These are phyloP conservation scores for Alentia gelatinosa DNA, from an alignment of 2,888 invertebrate species.

Conservation along the genomic window DNA sequence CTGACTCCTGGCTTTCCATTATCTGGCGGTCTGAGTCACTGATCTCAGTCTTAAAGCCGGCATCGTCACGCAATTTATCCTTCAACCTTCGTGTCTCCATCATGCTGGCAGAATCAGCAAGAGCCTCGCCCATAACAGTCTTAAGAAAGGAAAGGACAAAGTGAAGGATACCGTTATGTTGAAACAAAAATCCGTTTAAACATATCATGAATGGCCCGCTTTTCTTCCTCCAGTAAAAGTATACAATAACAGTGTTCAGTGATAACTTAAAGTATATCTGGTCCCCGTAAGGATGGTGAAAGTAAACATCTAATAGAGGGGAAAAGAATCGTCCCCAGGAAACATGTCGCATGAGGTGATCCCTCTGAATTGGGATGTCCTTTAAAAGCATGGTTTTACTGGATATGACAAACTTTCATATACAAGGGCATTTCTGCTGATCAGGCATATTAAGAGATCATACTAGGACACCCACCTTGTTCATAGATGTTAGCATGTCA, in stretches of 20 bases:
- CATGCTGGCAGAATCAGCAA: not conserved
- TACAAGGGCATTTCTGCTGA: too few relatives aligned
- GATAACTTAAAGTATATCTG: too few relatives aligned
- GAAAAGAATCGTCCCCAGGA: too few relatives aligned
- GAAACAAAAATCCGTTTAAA: not conserved
- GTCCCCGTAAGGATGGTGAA: too few relatives aligned
- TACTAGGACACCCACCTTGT: constrained; percentile 24
- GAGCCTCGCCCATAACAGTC: not conserved
- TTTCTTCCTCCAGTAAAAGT: too few relatives aligned
- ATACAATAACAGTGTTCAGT: too few relatives aligned
- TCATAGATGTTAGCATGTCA: not conserved
- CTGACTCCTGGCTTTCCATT: not conserved
- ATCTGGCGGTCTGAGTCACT: not conserved
- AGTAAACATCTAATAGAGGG: too few relatives aligned
- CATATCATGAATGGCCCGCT: not conserved
- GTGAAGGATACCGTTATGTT: not conserved
- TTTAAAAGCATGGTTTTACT: too few relatives aligned
- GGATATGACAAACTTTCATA: too few relatives aligned
- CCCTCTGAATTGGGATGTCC: too few relatives aligned
- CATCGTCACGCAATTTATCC: not conserved
- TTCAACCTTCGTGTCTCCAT: not conserved
- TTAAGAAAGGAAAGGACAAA: not conserved
- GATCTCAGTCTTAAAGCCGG: not conserved
- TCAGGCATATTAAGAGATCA: too few relatives aligned
- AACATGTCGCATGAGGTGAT: too few relatives aligned